Conservation (phyloP, 2,888 invertebrate genomes). For the Melanostoma scalare region DNA sequence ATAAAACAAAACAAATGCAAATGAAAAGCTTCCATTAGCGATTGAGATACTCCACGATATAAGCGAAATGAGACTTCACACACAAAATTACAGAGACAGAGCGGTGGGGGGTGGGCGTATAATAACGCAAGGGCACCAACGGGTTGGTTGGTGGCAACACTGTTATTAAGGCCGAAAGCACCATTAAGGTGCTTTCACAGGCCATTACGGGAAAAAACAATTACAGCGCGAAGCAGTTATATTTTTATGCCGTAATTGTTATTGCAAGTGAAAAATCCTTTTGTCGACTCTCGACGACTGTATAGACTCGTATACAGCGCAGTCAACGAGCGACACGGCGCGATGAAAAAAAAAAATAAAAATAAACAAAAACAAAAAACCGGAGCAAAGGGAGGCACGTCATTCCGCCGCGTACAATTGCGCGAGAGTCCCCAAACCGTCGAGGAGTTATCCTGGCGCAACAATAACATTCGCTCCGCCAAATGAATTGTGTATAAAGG, state of each 20-base stretch:
- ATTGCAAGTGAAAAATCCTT: conserved; percentile 67
- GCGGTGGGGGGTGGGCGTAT: neutral
- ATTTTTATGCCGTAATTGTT: conserved; percentile 69
- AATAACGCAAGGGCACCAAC: conserved; percentile 4
- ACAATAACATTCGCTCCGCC: conserved; percentile 37
- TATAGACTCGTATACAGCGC: no score
- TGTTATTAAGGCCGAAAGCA: conserved; percentile 70
- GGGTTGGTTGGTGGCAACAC: conserved; percentile 54
- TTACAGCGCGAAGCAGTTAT: conserved; percentile 70
- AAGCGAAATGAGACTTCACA: neutral
- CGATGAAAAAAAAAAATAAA: no score
- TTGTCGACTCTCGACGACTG: conserved; percentile 8
- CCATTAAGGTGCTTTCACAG: conserved; percentile 73
- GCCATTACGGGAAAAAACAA: conserved; percentile 70
- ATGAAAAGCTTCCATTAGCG: conserved; percentile 66
- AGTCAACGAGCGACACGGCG: no score
- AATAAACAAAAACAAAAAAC: neutral
- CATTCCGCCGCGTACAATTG: conserved; percentile 22
- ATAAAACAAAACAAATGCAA: conserved; percentile 40
- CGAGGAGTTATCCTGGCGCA: conserved; percentile 28
- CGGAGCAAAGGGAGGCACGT: neutral
- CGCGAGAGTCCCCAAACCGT: neutral
- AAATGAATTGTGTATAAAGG: conserved; percentile 32
- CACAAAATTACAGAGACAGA: conserved; percentile 2
- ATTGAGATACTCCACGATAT: conserved; percentile 49